Evolutionary conservation across 2,888 invertebrate genomes (phyloP).

Genomic region (Microchrysa polita): DNA sequence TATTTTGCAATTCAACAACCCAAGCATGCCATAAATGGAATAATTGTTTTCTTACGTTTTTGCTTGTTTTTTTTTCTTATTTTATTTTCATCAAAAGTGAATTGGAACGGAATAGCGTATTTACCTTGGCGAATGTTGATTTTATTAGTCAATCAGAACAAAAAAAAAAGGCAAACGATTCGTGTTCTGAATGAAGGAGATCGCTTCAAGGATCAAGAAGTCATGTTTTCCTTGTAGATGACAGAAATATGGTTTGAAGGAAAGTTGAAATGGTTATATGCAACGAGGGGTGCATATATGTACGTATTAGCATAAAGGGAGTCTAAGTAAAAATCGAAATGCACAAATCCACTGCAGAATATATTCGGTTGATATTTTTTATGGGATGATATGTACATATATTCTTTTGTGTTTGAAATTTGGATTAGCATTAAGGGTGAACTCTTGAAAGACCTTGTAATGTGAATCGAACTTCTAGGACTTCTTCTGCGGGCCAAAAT

Average conservation of each 20-base stretch:
- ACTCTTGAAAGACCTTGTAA: no score
- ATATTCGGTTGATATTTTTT: not conserved
- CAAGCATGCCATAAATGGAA: not conserved
- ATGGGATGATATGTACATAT: not conserved
- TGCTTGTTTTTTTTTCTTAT: no score
- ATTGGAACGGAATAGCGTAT: not conserved
- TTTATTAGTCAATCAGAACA: slow-evolving; percentile 36
- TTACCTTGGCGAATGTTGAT: slow-evolving; percentile 17
- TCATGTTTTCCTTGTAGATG: slow-evolving; percentile 1
- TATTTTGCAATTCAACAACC: slow-evolving; percentile 19
- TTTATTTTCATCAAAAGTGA: not conserved
- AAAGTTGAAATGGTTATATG: not conserved
- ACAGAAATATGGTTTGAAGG: not conserved
- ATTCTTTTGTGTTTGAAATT: no score
- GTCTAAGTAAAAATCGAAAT: not conserved
- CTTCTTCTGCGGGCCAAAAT: no score
- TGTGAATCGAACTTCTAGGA: no score
- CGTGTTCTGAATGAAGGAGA: not conserved
- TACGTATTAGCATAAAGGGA: slow-evolving; percentile 19
- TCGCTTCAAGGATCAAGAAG: slow-evolving; percentile 23
- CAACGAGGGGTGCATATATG: not conserved
- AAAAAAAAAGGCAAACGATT: slow-evolving; percentile 21
- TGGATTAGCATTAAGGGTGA: no score
- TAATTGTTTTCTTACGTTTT: slow-evolving; percentile 10
- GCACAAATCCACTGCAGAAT: not conserved